Evolutionary conservation across 2,797 vertebrate species (phyloP).

Genomic region (Nothura maculosa): DNA sequence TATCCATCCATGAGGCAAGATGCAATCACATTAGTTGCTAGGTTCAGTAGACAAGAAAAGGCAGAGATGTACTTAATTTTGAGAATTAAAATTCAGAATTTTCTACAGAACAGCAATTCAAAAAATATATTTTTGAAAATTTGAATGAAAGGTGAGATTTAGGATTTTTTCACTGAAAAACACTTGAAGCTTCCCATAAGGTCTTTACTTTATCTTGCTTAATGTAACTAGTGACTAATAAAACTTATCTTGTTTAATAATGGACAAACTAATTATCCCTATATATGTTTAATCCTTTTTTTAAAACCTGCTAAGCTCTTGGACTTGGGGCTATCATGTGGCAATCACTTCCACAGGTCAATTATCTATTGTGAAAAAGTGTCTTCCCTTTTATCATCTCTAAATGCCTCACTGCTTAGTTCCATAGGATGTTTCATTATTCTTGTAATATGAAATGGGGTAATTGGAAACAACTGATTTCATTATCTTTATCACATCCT

Average conservation of each 20-base stretch:
- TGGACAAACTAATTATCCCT: slow-evolving; percentile 71
- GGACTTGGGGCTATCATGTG: slow-evolving; percentile 65
- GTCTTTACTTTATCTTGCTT: slow-evolving; percentile 63
- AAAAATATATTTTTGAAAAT: slow-evolving; percentile 5
- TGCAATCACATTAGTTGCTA: slow-evolving; percentile 12
- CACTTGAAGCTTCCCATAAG: slow-evolving; percentile 45
- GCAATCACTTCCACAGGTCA: slow-evolving; percentile 70
- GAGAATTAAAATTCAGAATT: neutral
- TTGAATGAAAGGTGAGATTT: neutral
- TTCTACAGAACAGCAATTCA: neutral
- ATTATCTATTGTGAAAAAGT: slow-evolving; percentile 70
- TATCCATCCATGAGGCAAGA: neutral
- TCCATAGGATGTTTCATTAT: slow-evolving; percentile 40
- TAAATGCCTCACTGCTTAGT: slow-evolving; percentile 23
- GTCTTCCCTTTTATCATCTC: slow-evolving; percentile 54
- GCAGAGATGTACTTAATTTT: neutral
- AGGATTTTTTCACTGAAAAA: neutral
- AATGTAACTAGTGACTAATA: slow-evolving; percentile 69
- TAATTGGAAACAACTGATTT: slow-evolving; percentile 39
- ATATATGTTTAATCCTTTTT: slow-evolving; percentile 74
- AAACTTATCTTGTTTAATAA: slow-evolving; percentile 75
- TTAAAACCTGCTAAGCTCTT: slow-evolving; percentile 71
- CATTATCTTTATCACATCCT: slow-evolving; percentile 21
- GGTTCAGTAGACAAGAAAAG: neutral
- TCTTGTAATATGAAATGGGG: neutral